Percentiles rank a stretch among this genome's conserved stretches.
These are phyloP conservation scores for Nomada ruficornis DNA, from an alignment of 2,888 invertebrate genomes.

Conservation along the genomic window DNA sequence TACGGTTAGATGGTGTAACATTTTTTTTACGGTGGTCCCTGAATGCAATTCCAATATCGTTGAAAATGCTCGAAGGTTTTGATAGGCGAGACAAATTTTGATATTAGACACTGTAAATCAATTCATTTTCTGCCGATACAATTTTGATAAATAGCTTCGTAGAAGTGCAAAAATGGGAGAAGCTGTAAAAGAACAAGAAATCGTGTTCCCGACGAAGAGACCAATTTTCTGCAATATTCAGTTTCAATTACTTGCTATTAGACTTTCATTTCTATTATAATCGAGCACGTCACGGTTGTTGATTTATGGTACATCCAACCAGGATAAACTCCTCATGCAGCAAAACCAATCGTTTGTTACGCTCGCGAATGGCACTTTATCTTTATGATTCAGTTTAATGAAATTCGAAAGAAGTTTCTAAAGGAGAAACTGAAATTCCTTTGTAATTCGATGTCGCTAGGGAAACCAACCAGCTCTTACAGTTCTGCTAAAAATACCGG, in stretches of 20 bases:
- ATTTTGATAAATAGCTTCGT: no score
- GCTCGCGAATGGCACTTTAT: slow-evolving; percentile 15
- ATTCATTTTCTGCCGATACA: no score
- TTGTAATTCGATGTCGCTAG: no score
- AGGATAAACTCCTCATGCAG: slow-evolving; percentile 13
- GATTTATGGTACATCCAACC: slow-evolving; percentile 21
- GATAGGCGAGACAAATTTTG: no score
- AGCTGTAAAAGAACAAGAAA: not conserved
- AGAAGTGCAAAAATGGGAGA: not conserved
- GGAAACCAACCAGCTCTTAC: no score
- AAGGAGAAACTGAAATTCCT: not conserved
- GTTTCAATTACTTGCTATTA: slow-evolving; percentile 21
- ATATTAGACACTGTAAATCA: no score
- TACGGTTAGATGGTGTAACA: not conserved
- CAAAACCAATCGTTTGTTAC: slow-evolving; percentile 22
- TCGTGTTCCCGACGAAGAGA: slow-evolving; percentile 1
- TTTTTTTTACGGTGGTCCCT: not conserved
- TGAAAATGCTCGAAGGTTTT: no score
- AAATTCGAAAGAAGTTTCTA: not conserved
- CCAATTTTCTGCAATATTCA: slow-evolving; percentile 7
- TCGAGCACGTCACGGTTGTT: slow-evolving; percentile 18
- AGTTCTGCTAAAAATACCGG: no score
- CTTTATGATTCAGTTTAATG: not conserved
- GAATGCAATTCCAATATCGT: not conserved
- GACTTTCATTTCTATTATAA: slow-evolving; percentile 20